These are phyloP conservation scores for Mastacembelus armatus DNA, from an alignment of 2,797 vertebrate species.

Conservation along the genomic window DNA sequence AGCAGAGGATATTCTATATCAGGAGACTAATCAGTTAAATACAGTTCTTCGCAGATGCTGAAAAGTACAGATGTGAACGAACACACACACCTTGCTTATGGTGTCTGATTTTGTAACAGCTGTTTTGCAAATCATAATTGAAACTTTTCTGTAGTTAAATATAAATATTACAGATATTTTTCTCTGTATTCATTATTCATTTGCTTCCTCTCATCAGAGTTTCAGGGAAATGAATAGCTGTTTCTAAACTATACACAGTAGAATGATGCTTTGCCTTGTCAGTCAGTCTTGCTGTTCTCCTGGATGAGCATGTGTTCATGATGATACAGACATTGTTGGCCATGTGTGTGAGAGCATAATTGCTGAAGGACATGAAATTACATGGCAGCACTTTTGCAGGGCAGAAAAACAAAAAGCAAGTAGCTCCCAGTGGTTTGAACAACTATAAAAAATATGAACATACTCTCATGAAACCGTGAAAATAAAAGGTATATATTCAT, in stretches of 20 bases:
- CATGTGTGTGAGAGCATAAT: conserved; percentile 15
- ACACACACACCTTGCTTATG: conserved; percentile 9
- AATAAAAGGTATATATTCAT: too few species aligned
- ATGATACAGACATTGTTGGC: conserved; percentile 4
- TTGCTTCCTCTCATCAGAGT: neutral
- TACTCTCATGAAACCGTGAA: too few species aligned
- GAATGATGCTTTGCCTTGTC: neutral
- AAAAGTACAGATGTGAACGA: neutral
- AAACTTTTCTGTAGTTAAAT: conserved; percentile 18
- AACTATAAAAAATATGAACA: neutral
- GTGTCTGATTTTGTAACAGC: conserved; percentile 7
- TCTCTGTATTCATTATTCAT: neutral
- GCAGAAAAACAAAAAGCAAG: conserved; percentile 25
- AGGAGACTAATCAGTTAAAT: neutral
- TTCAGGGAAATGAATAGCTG: neutral
- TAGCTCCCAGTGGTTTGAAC: neutral
- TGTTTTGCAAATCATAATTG: conserved; percentile 18
- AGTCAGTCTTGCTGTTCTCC: neutral
- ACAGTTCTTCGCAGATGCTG: conserved; percentile 5
- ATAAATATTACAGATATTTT: neutral
- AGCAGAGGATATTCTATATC: conserved; percentile 11
- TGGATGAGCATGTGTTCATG: neutral
- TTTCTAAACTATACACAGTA: neutral
- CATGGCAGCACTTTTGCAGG: neutral
- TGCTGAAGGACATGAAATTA: conserved; percentile 21